phyloP scores from a whole-genome alignment of 2,797 vertebrate genomes.

The Rousettus madagascariensis region DNA sequence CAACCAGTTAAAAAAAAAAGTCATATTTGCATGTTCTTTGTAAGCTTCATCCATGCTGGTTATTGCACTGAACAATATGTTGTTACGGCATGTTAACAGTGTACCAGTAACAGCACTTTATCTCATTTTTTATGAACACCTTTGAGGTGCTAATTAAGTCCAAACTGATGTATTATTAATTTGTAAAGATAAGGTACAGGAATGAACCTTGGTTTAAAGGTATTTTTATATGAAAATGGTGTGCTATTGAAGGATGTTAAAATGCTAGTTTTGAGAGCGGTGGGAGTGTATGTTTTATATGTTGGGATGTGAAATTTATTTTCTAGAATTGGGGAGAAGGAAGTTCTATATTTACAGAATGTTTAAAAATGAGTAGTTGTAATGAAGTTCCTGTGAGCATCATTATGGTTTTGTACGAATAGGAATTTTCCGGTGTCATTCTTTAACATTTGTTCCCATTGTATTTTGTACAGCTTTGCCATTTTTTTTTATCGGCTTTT shows the following conservation, averaged over 20 bases:
- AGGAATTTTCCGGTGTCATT: constrained; percentile 77
- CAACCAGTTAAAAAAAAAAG: constrained; percentile 69
- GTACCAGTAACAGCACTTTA: constrained; percentile 91
- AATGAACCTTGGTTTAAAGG: constrained; percentile 72
- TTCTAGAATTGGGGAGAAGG: constrained; percentile 67
- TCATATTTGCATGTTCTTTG: constrained; percentile 85
- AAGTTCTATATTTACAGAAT: constrained; percentile 70
- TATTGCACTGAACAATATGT: constrained; percentile 89
- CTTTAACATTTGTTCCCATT: constrained; percentile 78
- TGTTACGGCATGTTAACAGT: constrained; percentile 84
- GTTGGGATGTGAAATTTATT: constrained; percentile 67
- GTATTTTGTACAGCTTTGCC: constrained; percentile 88
- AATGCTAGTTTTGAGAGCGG: constrained; percentile 64
- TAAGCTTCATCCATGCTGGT: constrained; percentile 88
- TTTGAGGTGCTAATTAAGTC: constrained; percentile 87
- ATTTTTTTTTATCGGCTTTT: constrained; percentile 84
- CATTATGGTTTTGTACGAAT: constrained; percentile 81
- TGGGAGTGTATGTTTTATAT: constrained; percentile 56
- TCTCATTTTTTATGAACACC: constrained; percentile 85
- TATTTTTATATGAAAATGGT: constrained; percentile 76
- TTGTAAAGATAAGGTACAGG: constrained; percentile 82
- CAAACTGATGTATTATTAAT: constrained; percentile 77
- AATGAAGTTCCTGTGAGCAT: constrained; percentile 81
- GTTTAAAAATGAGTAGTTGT: constrained; percentile 52
- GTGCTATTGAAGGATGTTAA: constrained; percentile 60